Base-by-base conservation (phyloP, 2,797 vertebrate species). In the Ispidina lecontei region DNA sequence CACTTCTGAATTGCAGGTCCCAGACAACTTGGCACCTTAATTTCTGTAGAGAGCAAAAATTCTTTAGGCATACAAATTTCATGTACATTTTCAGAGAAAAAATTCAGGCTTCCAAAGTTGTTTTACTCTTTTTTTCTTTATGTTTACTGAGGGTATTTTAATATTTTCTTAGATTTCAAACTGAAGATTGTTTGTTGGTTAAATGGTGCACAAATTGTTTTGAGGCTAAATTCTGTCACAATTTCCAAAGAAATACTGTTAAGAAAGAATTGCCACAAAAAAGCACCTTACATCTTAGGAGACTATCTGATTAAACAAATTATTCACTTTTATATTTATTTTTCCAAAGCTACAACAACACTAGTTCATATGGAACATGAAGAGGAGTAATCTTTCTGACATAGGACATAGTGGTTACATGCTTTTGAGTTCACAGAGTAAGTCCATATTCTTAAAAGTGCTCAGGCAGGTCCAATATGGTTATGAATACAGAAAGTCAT, bases 401-500 rank as follows among this genome's bases (percentile, higher is more conserved):
- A 58, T 82, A 75, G 37, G 43, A 80, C 46, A 73, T 1, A 41
- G 78, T 43, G n/a, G 47, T 64, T 72, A 51, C 47, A 49, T 9
- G 47, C 7, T 62, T 82, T 11, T 62, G 60, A 92, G 74, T 58
- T 87, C 64, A 91, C 25, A 51, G 22, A 89, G 31, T n/a, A 87
- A 71, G 43, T 44, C 73, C 64, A 20, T 60, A 47, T 87, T 83
- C 82, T 62, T 51, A 20, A 75, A 93, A 90, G 72, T 7, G 12
- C 49, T 28, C 60, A 56, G 13, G 8, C 62, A 89, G 54, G 43
- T 43, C 62, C 43, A 35, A 43, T 56, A 69, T 3, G 22, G 79
- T 25, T 91, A 86, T 35, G 41, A 68, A 91, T 12, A 84, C 63
- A 94, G 59, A 90, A 91, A 79, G 37, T 62, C 63, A 31, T 37